A percentile compares a stretch with the other conserved stretches of the same genome.
Conservation (phyloP, 2,888 invertebrate species). For the Tribolium freemani region DNA sequence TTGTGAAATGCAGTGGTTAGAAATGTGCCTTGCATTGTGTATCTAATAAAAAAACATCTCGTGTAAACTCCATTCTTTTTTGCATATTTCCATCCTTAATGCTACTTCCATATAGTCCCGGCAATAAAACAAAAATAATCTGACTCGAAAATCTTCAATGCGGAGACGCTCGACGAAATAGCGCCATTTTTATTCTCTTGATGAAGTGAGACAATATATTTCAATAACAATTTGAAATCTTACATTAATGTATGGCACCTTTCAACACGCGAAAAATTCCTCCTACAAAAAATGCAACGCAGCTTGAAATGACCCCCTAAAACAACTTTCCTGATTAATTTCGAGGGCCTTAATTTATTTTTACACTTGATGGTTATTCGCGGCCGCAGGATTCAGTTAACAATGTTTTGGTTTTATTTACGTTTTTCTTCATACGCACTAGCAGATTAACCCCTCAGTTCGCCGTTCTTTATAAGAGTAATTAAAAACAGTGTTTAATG, state of each 20-base stretch:
- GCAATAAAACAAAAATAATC: conserved; percentile 53
- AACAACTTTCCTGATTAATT: conserved; percentile 20
- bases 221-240: conserved; percentile 28
- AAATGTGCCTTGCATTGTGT: not conserved
- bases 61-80: conserved; percentile 33
- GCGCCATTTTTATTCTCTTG: conserved; percentile 31
- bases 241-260: not conserved
- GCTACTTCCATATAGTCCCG: conserved; percentile 33
- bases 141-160: conserved; percentile 42
- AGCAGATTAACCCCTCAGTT: conserved; percentile 1
- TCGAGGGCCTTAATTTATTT: conserved; percentile 13
- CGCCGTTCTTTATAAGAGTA: conserved; percentile 6
- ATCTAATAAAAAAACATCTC: conserved; percentile 26
- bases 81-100: conserved; percentile 37
- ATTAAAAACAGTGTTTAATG: conserved; percentile 39
- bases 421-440: conserved; percentile 8
- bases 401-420: conserved; percentile 15
- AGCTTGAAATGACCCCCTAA: not conserved
- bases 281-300: not conserved
- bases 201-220: conserved; percentile 36
- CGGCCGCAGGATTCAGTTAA: not conserved
- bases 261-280: not conserved
- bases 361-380: conserved; percentile 21
- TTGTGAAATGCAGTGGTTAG: not conserved
- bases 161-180: conserved; percentile 18